These are phyloP conservation scores for Zosterops japonicus DNA, from an alignment of 2,113 vertebrate species.

Conservation along the genomic window DNA sequence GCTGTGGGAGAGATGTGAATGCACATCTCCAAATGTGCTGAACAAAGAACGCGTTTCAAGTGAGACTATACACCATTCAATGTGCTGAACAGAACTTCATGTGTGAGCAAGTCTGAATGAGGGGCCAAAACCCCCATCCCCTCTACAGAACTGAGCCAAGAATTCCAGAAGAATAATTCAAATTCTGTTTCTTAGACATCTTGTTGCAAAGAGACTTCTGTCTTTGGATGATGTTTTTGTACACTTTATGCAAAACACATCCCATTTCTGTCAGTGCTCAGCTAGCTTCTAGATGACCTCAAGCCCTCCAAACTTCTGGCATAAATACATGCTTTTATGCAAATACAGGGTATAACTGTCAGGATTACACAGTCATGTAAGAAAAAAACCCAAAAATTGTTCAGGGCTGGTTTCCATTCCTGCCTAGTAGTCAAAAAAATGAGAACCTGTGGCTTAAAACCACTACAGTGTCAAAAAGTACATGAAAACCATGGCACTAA, in stretches of 20 bases:
- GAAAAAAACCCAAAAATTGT: neutral
- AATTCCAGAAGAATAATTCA: neutral
- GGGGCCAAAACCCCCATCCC: neutral
- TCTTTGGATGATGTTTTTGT: neutral
- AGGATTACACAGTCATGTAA: neutral
- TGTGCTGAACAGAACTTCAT: neutral
- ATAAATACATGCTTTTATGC: neutral
- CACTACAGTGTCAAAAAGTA: accelerated
- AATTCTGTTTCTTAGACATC: neutral
- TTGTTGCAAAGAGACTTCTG: neutral
- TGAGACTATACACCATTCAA: neutral
- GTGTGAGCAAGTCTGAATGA: neutral
- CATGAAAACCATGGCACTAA: neutral
- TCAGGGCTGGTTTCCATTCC: neutral
- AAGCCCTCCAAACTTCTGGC: neutral
- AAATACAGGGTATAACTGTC: neutral
- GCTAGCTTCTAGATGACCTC: neutral
- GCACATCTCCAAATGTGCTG: neutral
- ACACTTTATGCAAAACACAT: neutral
- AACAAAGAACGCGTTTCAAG: neutral
- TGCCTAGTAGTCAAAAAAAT: neutral
- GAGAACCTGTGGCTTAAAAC: neutral
- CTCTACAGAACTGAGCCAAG: neutral
- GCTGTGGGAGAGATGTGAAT: neutral
- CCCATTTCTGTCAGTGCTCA: neutral